Conservation (phyloP, 2,113 vertebrate genomes). For the Macrotis lagotis region DNA sequence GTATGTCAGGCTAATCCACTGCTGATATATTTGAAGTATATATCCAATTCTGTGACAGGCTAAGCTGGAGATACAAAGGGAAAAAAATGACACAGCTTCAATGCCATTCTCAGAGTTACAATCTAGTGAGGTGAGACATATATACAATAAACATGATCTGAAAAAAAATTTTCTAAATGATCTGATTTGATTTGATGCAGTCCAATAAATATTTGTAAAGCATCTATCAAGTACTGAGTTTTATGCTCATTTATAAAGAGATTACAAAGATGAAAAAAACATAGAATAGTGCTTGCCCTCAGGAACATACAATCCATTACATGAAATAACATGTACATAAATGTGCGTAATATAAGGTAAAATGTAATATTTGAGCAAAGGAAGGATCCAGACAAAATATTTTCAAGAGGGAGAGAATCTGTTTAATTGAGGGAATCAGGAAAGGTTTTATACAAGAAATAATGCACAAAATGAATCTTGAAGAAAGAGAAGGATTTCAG, state of each 20-base stretch:
- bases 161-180: no score
- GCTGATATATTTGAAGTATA: background rate
- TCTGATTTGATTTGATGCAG: background rate
- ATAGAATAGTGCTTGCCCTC: background rate
- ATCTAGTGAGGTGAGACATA: background rate
- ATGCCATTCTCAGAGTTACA: background rate
- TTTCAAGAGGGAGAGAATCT: background rate
- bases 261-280: background rate
- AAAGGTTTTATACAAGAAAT: background rate
- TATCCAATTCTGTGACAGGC: background rate
- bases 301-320: background rate
- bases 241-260: background rate
- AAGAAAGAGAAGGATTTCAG: background rate
- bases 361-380: background rate
- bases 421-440: background rate
- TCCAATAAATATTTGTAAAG: background rate
- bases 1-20: background rate
- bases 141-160: background rate
- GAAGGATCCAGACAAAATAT: background rate
- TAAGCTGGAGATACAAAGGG: background rate
- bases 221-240: background rate
- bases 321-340: background rate
- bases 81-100: no score
- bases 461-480: background rate
- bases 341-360: background rate